Evolutionary conservation across 2,113 vertebrate genomes (phyloP).

Genomic region (Cheilinus undulatus): DNA sequence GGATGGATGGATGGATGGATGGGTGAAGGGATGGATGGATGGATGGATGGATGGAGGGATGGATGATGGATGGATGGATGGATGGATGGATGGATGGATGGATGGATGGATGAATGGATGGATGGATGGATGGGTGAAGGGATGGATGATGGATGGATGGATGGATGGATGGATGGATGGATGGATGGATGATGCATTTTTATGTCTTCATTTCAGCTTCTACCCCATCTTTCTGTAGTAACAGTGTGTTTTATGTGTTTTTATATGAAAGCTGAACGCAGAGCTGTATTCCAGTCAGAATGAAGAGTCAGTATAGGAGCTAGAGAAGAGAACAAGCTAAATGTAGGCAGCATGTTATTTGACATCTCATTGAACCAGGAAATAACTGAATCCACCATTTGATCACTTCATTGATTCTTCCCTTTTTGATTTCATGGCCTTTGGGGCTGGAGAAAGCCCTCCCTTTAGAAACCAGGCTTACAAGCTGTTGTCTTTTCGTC

Average conservation of each 20-base stretch:
- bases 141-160: too few relatives aligned
- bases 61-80: too few relatives aligned
- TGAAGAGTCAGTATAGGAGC: background rate
- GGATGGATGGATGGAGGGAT: too few relatives aligned
- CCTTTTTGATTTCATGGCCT: conserved; percentile 55
- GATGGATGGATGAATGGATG: too few relatives aligned
- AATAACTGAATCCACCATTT: conserved; percentile 65
- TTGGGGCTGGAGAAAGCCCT: conserved; percentile 42
- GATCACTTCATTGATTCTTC: conserved; percentile 69
- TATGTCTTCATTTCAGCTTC: too few relatives aligned
- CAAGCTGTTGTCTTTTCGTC: conserved; percentile 47
- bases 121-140: too few relatives aligned
- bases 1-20: too few relatives aligned
- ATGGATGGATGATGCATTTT: too few relatives aligned
- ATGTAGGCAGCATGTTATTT: conserved; percentile 50
- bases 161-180: too few relatives aligned
- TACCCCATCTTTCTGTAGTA: too few relatives aligned
- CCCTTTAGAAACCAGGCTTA: conserved; percentile 44
- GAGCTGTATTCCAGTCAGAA: background rate
- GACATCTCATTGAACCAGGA: conserved; percentile 72
- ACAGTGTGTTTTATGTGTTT: background rate
- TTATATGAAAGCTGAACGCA: background rate
- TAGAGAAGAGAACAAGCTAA: conserved; percentile 21
- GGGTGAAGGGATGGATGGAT: too few relatives aligned
- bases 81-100: too few relatives aligned